A percentile compares a stretch with the other conserved stretches of the same genome.
phyloP scores from a whole-genome alignment of 2,797 vertebrate species.

The Tachyglossus aculeatus region DNA sequence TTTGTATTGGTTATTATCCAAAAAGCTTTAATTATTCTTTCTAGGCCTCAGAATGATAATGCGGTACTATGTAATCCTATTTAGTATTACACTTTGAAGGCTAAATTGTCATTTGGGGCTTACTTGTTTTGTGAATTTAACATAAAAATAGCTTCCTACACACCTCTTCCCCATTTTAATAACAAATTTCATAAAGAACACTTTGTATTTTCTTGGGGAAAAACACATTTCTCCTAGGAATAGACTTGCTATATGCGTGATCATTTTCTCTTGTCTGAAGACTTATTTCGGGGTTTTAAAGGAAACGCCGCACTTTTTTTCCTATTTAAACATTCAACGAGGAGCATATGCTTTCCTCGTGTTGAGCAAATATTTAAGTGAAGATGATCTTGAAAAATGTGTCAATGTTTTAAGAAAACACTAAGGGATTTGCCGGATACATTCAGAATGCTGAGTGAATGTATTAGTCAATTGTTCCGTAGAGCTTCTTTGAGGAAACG shows the following conservation, averaged over 20 bases:
- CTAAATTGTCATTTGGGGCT: neutral
- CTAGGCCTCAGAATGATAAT: neutral
- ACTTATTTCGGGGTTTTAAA: conserved; percentile 48
- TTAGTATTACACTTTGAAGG: neutral
- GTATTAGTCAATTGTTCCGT: too few species aligned
- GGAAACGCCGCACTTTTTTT: conserved; percentile 32
- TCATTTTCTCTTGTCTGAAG: conserved; percentile 42
- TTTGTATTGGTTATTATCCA: neutral
- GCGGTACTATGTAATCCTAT: neutral
- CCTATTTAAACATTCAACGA: conserved; percentile 45
- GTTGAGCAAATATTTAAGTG: neutral
- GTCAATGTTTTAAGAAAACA: neutral
- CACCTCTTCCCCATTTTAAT: neutral
- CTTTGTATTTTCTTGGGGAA: neutral
- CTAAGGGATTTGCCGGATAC: neutral
- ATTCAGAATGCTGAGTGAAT: too few species aligned
- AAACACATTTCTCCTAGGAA: conserved; percentile 37
- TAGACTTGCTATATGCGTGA: conserved; percentile 61
- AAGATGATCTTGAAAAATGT: neutral
- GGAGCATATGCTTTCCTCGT: conserved; percentile 2
- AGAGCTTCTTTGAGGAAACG: too few species aligned
- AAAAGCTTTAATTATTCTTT: neutral
- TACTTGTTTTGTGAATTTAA: neutral
- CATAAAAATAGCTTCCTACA: neutral
- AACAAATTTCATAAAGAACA: neutral